These are phyloP conservation scores for Hemibagrus guttatus DNA, from an alignment of 2,797 vertebrate species.

Conservation along the genomic window DNA sequence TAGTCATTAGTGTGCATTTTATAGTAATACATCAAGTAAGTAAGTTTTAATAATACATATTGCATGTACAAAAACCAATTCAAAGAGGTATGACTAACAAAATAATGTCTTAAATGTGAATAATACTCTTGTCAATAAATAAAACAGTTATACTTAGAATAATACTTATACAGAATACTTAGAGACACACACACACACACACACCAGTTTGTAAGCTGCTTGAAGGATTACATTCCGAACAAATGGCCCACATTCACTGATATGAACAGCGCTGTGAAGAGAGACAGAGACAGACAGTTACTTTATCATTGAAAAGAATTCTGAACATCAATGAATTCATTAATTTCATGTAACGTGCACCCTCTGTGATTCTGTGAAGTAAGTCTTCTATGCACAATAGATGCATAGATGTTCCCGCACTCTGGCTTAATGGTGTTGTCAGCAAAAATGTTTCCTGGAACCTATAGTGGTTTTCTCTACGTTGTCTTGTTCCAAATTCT, in stretches of 20 bases:
- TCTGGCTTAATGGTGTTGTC: not conserved
- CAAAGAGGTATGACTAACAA: not conserved
- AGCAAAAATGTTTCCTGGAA: not conserved
- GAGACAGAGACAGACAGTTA: conserved; percentile 11
- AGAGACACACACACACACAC: not conserved
- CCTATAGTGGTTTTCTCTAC: not conserved
- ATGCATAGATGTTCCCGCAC: not conserved
- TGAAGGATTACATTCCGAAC: conserved; percentile 57
- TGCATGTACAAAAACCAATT: not conserved
- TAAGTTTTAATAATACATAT: not conserved
- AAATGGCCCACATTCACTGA: conserved; percentile 65
- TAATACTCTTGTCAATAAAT: not conserved
- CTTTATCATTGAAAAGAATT: not conserved
- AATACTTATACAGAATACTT: too few relatives aligned
- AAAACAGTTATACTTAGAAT: too few relatives aligned
- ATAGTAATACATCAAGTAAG: not conserved
- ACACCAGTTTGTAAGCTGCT: conserved; percentile 19
- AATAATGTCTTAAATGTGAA: not conserved
- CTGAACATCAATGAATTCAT: not conserved
- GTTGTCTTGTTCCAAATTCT: not conserved
- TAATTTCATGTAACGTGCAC: conserved; percentile 1
- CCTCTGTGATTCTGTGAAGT: not conserved
- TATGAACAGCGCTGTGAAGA: conserved; percentile 70
- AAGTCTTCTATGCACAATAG: not conserved
- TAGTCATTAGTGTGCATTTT: not conserved